Evolutionary conservation across 2,888 invertebrate genomes (phyloP), one percentile per base, ranked within the genome.

Genomic region (Parapristionchus giblindavisi): DNA sequence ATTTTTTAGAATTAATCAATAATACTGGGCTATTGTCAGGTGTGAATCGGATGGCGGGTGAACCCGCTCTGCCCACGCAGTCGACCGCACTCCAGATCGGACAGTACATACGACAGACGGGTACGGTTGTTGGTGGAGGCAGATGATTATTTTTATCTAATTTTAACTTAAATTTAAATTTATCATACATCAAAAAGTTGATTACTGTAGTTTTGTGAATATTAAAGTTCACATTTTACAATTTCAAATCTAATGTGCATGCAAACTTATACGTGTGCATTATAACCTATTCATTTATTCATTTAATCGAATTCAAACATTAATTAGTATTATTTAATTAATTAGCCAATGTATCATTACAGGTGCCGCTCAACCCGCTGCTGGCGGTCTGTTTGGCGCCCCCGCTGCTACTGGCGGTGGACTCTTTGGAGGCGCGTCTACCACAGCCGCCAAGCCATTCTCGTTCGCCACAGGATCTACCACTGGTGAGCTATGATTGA

Each of bases 51-150:
- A 3, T 65, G 14, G 63, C 63, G 1, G 63, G 63, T 3, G 63
- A 65, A 24, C 63, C 63, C 2, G 63, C 63, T 2, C 63, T 65
- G 6, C 63, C 63, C 63, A 40, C 27, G 4, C 63, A 65, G 29
- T 40, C 63, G 63, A 65, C 63, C 11, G 63, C 63, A 40, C 24
- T 65, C 27, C 63, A 65, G 63, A 65, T 65, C 29, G 63, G 63
- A 65, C 63, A 65, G 63, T 65, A 65, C 43, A 21, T 65, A 40
- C n/a, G 63, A 65, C 63, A 65, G 29, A 3, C 63, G 27, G 63
- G 63, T 65, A 65, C 32, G 63, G 63, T 65, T 5, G 43, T 43
- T 43, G 43, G 43, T 14, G 17, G 43, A 17, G 43, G 43, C 17
- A 43, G 11, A 0, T 36, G 2, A 40, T 40, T 24, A 6, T 27